These are phyloP conservation scores for Nymphalis c-album DNA, from an alignment of 2,888 invertebrate genomes.

Conservation along the genomic window DNA sequence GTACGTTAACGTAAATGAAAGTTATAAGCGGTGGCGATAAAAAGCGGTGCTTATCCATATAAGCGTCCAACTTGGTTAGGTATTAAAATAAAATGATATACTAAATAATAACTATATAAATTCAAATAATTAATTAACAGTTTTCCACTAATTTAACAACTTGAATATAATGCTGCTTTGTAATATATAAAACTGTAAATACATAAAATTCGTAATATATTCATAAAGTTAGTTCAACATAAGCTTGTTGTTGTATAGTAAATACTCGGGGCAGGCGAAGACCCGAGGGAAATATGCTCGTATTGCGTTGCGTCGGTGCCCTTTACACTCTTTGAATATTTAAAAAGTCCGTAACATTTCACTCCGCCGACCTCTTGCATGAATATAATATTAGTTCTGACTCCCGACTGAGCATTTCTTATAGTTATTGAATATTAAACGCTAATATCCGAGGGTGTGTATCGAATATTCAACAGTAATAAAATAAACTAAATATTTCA, in stretches of 20 bases:
- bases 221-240: too few relatives aligned
- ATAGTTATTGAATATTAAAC: constrained; percentile 41
- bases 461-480: constrained; percentile 10
- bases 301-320: constrained; percentile 53
- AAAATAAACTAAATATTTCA: constrained; percentile 19
- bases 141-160: too few relatives aligned
- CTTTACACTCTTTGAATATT: constrained; percentile 80
- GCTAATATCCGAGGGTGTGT: constrained; percentile 31
- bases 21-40: too few relatives aligned
- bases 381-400: constrained; percentile 40
- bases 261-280: constrained; percentile 41
- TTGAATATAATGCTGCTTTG: too few relatives aligned
- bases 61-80: too few relatives aligned
- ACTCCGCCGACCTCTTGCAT: constrained; percentile 45
- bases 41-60: too few relatives aligned
- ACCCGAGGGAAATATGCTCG: constrained; percentile 73
- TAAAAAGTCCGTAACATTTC: constrained; percentile 58
- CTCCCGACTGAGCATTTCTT: constrained; percentile 27
- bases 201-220: too few relatives aligned
- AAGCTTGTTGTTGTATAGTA: constrained; percentile 6
- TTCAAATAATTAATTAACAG: too few relatives aligned
- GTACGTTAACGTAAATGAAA: too few relatives aligned
- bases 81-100: too few relatives aligned
- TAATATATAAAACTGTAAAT: too few relatives aligned
- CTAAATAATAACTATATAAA: too few relatives aligned